Conservation (phyloP, 2,888 invertebrate species). For the Drosophila emarginata region DNA sequence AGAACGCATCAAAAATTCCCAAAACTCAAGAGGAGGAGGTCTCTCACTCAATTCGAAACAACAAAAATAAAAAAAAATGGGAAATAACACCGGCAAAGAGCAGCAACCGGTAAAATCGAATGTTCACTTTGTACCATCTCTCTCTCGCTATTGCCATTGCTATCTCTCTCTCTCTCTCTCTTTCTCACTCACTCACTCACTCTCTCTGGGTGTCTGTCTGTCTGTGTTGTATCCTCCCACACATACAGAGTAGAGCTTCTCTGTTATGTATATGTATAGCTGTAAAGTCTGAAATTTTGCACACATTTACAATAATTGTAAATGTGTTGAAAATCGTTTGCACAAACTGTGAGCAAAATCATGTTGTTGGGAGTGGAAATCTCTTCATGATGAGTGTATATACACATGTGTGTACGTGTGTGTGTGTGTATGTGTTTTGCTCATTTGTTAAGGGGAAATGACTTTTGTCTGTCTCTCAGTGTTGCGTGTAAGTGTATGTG, state of each 20-base stretch:
- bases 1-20: neutral
- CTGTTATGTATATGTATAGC: slow-evolving; percentile 22
- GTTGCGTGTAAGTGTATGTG: slow-evolving; percentile 18
- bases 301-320: slow-evolving; percentile 78
- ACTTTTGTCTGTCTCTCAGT: slow-evolving; percentile 68
- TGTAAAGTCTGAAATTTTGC: slow-evolving; percentile 71
- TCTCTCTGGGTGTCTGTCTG: slow-evolving; percentile 18
- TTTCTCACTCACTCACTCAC: slow-evolving; percentile 11
- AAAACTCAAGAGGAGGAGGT: neutral
- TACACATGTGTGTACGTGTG: slow-evolving; percentile 7
- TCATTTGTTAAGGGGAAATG: slow-evolving; percentile 77
- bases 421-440: slow-evolving; percentile 49
- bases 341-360: slow-evolving; percentile 70
- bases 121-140: slow-evolving; percentile 64
- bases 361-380: slow-evolving; percentile 35
- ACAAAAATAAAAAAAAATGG: slow-evolving; percentile 25
- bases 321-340: slow-evolving; percentile 80
- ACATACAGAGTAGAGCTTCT: slow-evolving; percentile 18
- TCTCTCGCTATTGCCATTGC: slow-evolving; percentile 4
- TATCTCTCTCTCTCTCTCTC: neutral
- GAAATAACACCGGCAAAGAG: slow-evolving; percentile 66
- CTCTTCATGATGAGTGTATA: slow-evolving; percentile 18
- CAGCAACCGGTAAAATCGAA: slow-evolving; percentile 79
- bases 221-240: slow-evolving; percentile 42
- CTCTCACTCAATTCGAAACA: slow-evolving; percentile 38